Evolutionary conservation across 2,113 vertebrate genomes (phyloP), one percentile per base, ranked within the genome.

Genomic region (Oenanthe melanoleuca): DNA sequence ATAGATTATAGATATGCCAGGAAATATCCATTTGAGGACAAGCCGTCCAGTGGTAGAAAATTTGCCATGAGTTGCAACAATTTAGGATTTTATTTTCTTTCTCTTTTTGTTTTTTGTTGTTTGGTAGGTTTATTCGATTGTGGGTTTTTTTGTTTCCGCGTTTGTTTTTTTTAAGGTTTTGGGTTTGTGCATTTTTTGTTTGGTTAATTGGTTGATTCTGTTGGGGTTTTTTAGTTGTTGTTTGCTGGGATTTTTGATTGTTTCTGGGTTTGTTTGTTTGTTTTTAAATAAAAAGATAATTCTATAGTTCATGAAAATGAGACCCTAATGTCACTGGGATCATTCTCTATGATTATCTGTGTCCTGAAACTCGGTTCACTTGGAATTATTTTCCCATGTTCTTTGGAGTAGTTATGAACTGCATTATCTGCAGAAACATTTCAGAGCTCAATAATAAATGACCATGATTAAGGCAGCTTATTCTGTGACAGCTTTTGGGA

Each of bases 31-130:
- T 86, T 59, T 80, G 40, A 74, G 56, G 23, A 74, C 31, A 88
- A 79, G 18, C 6, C 10, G 15, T 73, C 5, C 50, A 83, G 31
- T 73, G 49, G 28, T 34, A 82, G 21, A 49, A 55, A 77, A 63
- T 33, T 49, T 92, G 9, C 4, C 70, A 33, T 33, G 13, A 86
- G 22, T 52, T 57, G 2, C 11, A 80, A 42, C 8, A 91, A 21
- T 33, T 63, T 53, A 20, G 47, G 20, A 11, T 40, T 45, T 79
- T 67, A 2, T 40, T 63, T 65, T 40, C 2, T 83, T 55, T 26
- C 11, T 24, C 0, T 0, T 67, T 65, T 42, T 5, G 2, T 8
- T 20, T 11, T 37, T n/a, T 18, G 5, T 47, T 55, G 1, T 12
- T 38, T 42, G 10, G 19, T 38, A 45, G 37, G 14, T 50, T 67